Conservation (phyloP, 35 echinoderm and acorn worm genomes). For the Ophiothrix spiculata region DNA sequence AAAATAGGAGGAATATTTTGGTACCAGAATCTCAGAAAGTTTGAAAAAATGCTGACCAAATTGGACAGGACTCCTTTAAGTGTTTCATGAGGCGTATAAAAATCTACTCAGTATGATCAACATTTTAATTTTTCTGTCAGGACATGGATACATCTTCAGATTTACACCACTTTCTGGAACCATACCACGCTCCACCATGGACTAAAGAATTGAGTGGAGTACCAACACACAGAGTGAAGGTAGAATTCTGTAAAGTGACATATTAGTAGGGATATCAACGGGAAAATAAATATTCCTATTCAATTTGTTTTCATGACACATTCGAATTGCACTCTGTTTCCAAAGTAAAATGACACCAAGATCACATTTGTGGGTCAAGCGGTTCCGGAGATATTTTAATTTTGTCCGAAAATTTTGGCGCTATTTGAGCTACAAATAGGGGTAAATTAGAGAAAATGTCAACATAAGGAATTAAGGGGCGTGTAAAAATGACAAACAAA, state of each 20-base stretch:
- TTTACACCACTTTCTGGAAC: too few species aligned
- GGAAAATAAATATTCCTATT: not conserved
- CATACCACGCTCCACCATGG: not conserved
- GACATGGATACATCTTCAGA: too few species aligned
- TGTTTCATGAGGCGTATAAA: too few species aligned
- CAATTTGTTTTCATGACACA: not conserved
- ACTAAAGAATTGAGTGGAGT: not conserved
- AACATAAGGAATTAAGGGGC: too few species aligned
- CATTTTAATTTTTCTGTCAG: too few species aligned
- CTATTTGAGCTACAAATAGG: not conserved
- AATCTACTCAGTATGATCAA: too few species aligned
- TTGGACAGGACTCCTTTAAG: too few species aligned
- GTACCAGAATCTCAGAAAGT: too few species aligned
- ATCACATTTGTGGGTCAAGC: not conserved
- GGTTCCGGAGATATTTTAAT: not conserved
- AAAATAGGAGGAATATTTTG: too few species aligned
- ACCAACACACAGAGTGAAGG: not conserved
- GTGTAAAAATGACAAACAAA: too few species aligned
- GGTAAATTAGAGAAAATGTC: too few species aligned
- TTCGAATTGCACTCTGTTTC: not conserved
- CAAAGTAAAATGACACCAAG: not conserved
- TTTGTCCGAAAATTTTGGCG: not conserved
- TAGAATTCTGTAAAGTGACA: not conserved
- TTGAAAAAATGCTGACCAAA: too few species aligned
- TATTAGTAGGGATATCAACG: not conserved